Percentiles rank a stretch among this genome's conserved stretches.
phyloP scores from a whole-genome alignment of 2,797 vertebrate genomes.

The Karalla daura region DNA sequence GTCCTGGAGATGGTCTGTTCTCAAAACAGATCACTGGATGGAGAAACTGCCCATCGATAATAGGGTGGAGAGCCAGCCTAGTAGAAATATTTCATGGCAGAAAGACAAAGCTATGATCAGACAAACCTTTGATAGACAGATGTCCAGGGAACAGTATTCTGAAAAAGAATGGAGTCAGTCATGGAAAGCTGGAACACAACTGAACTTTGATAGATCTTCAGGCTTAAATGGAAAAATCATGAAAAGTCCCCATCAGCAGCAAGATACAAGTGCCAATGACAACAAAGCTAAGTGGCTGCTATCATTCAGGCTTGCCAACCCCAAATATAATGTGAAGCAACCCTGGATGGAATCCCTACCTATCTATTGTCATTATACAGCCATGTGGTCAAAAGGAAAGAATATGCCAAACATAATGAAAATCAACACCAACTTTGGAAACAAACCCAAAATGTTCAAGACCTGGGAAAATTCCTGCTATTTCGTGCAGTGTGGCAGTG shows the following conservation, averaged over 20 bases:
- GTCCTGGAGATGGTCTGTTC: slow-evolving; percentile 60
- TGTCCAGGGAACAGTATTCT: slow-evolving; percentile 48
- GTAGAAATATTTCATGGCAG: slow-evolving; percentile 26
- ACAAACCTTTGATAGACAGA: slow-evolving; percentile 37
- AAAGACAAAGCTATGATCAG: slow-evolving; percentile 31
- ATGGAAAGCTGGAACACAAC: slow-evolving; percentile 46
- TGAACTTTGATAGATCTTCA: slow-evolving; percentile 3
- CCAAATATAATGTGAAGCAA: slow-evolving; percentile 58
- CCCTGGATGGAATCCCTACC: slow-evolving; percentile 52
- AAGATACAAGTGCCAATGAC: slow-evolving; percentile 13
- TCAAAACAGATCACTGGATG: slow-evolving; percentile 25
- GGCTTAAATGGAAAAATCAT: not conserved
- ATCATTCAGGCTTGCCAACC: slow-evolving; percentile 71
- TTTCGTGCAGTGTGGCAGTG: slow-evolving; percentile 48
- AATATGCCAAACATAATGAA: slow-evolving; percentile 2
- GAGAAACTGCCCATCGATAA: slow-evolving; percentile 11
- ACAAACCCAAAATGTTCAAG: slow-evolving; percentile 9
- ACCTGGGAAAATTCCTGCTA: slow-evolving; percentile 60
- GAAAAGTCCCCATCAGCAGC: slow-evolving; percentile 6
- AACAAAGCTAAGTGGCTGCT: slow-evolving; percentile 62
- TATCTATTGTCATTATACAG: slow-evolving; percentile 29
- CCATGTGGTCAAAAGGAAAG: slow-evolving; percentile 53
- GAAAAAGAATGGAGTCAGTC: slow-evolving; percentile 58
- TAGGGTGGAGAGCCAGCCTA: slow-evolving; percentile 44
- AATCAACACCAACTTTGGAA: slow-evolving; percentile 26